phyloP scores from a whole-genome alignment of 2,797 vertebrate species.

The Cygnus olor region DNA sequence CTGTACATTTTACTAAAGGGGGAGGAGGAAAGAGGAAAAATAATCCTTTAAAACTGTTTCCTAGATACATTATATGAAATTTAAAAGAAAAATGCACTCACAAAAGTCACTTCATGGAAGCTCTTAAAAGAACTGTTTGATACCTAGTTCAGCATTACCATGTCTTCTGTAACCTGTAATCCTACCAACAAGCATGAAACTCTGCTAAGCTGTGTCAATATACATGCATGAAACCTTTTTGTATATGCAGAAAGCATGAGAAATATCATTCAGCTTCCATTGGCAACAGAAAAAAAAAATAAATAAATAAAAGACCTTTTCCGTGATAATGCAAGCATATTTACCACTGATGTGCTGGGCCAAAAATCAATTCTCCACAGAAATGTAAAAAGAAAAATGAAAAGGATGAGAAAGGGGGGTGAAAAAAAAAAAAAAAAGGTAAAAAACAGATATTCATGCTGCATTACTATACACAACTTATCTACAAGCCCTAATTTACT shows the following conservation, averaged over 20 bases:
- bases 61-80: neutral
- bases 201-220: conserved; percentile 13
- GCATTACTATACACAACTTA: conserved; percentile 57
- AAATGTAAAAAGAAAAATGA: neutral
- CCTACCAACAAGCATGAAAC: conserved; percentile 17
- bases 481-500: neutral
- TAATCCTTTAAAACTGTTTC: neutral
- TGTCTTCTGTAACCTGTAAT: conserved; percentile 32
- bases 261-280: neutral
- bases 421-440: neutral
- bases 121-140: conserved; percentile 12
- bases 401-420: neutral
- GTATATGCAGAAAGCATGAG: conserved; percentile 10
- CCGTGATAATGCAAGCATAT: conserved; percentile 27
- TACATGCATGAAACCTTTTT: conserved; percentile 12
- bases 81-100: conserved; percentile 4
- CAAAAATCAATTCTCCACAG: conserved; percentile 35
- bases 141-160: conserved; percentile 6
- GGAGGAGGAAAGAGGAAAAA: neutral
- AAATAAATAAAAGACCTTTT: neutral
- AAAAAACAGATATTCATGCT: neutral
- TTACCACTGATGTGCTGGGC: conserved; percentile 2
- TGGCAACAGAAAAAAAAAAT: neutral
- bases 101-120: conserved; percentile 39
- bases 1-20: neutral